phyloP scores from a whole-genome alignment of 2,113 vertebrate genomes.

The Electrona antarctica region DNA sequence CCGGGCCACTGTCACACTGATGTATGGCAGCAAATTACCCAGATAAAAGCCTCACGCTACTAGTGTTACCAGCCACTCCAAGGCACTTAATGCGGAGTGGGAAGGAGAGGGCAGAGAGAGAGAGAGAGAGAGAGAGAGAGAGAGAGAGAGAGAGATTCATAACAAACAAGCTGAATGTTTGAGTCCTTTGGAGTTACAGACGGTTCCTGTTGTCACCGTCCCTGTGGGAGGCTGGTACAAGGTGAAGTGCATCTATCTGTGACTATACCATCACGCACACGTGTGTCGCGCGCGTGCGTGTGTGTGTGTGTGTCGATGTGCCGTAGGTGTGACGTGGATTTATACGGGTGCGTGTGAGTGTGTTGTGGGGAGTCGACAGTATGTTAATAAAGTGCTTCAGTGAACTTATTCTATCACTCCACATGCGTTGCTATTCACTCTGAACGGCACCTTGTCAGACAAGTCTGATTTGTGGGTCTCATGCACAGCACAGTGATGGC shows the following conservation, averaged over 20 bases:
- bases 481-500: constrained; percentile 32
- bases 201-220: constrained; percentile 44
- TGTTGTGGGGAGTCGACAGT: neutral
- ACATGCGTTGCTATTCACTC: constrained; percentile 46
- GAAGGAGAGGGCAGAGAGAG: neutral
- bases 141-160: constrained; percentile 24
- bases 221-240: constrained; percentile 58
- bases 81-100: constrained; percentile 60
- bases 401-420: constrained; percentile 62
- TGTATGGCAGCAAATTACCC: constrained; percentile 64
- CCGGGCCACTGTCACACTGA: constrained; percentile 61
- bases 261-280: constrained; percentile 39
- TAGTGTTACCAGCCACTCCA: constrained; percentile 59
- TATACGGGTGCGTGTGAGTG: no score
- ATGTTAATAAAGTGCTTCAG: constrained; percentile 57
- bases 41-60: constrained; percentile 64
- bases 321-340: no score
- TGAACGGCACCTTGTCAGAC: constrained; percentile 64
- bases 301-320: constrained; percentile 28
- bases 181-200: constrained; percentile 50
- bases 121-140: neutral
- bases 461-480: constrained; percentile 19
- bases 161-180: constrained; percentile 29
- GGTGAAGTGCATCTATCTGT: constrained; percentile 58
- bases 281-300: no score